phyloP scores from a whole-genome alignment of 2,888 invertebrate species.

The Mycogona germanica region DNA sequence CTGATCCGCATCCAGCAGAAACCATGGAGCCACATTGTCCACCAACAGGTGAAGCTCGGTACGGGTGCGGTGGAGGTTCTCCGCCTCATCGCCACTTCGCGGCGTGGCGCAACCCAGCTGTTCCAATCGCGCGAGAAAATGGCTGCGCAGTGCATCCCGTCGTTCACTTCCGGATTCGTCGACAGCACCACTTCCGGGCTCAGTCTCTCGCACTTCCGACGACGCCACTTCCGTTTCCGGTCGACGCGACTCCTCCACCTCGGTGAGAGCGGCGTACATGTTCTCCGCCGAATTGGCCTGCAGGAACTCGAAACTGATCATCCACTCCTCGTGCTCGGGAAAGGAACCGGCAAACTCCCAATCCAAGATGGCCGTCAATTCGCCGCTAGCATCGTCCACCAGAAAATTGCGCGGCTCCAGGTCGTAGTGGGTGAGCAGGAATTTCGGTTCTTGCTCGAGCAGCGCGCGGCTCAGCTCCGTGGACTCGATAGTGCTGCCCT shows the following conservation, averaged over 20 bases:
- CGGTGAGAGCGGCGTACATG: neutral
- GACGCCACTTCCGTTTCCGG: neutral
- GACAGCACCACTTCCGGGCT: neutral
- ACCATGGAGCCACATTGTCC: neutral
- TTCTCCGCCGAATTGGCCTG: neutral
- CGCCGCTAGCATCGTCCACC: neutral
- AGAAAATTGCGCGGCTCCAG: constrained; percentile 3
- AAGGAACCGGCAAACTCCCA: constrained; percentile 4
- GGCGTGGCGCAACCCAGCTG: neutral
- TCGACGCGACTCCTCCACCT: neutral
- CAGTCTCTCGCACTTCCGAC: neutral
- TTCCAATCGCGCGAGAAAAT: no score
- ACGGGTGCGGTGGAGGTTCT: neutral
- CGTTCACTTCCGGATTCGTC: neutral
- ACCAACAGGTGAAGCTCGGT: neutral
- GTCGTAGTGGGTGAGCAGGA: constrained; percentile 4
- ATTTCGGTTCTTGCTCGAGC: neutral
- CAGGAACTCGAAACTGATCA: neutral
- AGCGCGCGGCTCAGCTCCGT: neutral
- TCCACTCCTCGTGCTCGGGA: constrained; percentile 4
- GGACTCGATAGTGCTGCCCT: neutral
- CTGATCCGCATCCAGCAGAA: neutral
- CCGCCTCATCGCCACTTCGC: neutral
- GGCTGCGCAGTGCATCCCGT: neutral
- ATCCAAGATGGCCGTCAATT: constrained; percentile 3